phyloP scores from a whole-genome alignment of 1,140 invertebrate genomes.

The Anadara kagoshimensis region DNA sequence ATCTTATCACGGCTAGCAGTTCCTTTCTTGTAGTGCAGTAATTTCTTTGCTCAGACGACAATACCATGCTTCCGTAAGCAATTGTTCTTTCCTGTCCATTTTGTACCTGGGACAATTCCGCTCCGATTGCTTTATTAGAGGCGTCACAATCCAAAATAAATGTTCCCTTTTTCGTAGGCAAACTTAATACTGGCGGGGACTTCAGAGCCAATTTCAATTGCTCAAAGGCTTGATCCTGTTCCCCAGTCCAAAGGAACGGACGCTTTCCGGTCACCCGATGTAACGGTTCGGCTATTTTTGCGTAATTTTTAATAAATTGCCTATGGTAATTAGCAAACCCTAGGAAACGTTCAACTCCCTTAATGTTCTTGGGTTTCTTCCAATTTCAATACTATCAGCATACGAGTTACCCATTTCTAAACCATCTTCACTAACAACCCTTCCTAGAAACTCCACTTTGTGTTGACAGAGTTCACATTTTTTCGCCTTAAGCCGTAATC shows the following conservation, averaged over 20 bases:
- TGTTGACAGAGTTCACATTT: conserved; percentile 22
- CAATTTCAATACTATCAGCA: too few species aligned
- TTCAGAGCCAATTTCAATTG: not conserved
- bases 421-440: too few species aligned
- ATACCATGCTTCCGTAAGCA: conserved; percentile 3
- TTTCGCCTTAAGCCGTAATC: conserved; percentile 12
- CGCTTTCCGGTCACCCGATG: conserved; percentile 5
- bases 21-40: conserved; percentile 15
- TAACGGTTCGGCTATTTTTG: conserved; percentile 10
- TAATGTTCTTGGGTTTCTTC: conserved; percentile 11
- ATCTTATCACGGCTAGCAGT: conserved; percentile 31
- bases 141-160: conserved; percentile 4
- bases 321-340: conserved; percentile 19
- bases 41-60: not conserved
- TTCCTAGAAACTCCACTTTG: too few species aligned
- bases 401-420: too few species aligned
- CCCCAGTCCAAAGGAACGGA: not conserved
- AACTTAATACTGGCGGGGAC: not conserved
- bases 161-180: not conserved
- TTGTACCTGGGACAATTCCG: not conserved
- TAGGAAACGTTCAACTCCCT: conserved; percentile 15
- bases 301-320: conserved; percentile 18
- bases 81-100: not conserved
- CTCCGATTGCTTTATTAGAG: not conserved
- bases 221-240: not conserved